Evolutionary conservation across 2,797 vertebrate species (phyloP).

Genomic region (Acanthis flammea): DNA sequence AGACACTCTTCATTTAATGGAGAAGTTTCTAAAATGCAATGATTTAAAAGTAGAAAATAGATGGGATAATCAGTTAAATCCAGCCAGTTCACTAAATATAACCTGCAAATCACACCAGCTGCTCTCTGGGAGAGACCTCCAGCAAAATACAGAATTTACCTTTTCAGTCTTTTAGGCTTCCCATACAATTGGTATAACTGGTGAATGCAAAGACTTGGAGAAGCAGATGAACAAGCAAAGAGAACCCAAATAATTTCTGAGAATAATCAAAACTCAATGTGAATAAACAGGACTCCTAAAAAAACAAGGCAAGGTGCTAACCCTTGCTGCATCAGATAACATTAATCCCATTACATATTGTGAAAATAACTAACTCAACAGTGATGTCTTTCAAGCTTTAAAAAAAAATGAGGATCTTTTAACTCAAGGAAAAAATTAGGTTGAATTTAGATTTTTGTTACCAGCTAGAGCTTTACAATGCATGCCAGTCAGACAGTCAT

Average conservation of each 20-base stretch:
- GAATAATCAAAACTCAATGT: background rate
- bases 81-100: background rate
- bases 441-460: background rate
- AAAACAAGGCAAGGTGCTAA: background rate
- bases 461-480: background rate
- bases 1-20: background rate
- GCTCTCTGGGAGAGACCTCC: background rate
- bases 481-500: background rate
- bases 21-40: background rate
- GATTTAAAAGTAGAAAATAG: background rate
- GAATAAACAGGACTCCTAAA: background rate
- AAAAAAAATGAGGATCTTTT: background rate
- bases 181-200: background rate
- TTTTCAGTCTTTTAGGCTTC: background rate
- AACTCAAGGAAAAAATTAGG: background rate
- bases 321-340: background rate
- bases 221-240: background rate
- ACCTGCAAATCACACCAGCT: background rate
- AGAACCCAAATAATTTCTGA: background rate
- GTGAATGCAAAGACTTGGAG: background rate
- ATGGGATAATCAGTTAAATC: background rate
- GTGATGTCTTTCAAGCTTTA: background rate
- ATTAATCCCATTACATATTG: background rate
- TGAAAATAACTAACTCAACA: background rate
- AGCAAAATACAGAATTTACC: background rate